Conservation (phyloP, 1,140 invertebrate genomes). For the Drosophila arizonae region DNA sequence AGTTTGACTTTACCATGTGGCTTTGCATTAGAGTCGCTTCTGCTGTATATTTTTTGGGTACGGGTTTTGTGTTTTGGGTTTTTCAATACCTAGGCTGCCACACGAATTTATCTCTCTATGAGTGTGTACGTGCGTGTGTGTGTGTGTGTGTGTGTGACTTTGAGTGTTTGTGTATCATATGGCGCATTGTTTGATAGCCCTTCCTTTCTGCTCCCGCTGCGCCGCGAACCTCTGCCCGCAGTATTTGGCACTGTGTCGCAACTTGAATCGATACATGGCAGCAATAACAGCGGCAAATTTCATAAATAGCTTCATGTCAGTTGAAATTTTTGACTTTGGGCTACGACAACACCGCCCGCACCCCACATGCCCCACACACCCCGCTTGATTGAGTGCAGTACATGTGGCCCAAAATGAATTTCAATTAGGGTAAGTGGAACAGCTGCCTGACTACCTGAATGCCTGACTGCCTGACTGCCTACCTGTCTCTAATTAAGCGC, state of each 20-base stretch:
- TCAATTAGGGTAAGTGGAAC: slow-evolving; percentile 71
- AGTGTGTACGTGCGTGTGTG: not conserved
- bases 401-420: slow-evolving; percentile 53
- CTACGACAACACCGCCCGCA: slow-evolving; percentile 4
- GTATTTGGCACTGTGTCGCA: slow-evolving; percentile 68
- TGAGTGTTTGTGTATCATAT: slow-evolving; percentile 50
- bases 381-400: slow-evolving; percentile 2
- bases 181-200: slow-evolving; percentile 72
- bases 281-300: slow-evolving; percentile 58
- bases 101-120: slow-evolving; percentile 25
- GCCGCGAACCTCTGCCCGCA: not conserved
- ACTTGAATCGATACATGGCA: slow-evolving; percentile 68
- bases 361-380: too few relatives aligned
- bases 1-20: slow-evolving; percentile 41
- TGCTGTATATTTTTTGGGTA: slow-evolving; percentile 29
- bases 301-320: slow-evolving; percentile 61
- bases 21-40: slow-evolving; percentile 64
- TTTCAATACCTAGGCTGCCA: slow-evolving; percentile 26
- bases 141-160: not conserved
- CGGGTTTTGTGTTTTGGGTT: slow-evolving; percentile 24
- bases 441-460: slow-evolving; percentile 20
- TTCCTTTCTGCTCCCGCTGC: not conserved
- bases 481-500: slow-evolving; percentile 60
- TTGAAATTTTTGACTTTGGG: slow-evolving; percentile 61
- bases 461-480: not conserved